These are phyloP conservation scores for Vireo altiloquus DNA, from an alignment of 2,113 vertebrate species.

Conservation along the genomic window DNA sequence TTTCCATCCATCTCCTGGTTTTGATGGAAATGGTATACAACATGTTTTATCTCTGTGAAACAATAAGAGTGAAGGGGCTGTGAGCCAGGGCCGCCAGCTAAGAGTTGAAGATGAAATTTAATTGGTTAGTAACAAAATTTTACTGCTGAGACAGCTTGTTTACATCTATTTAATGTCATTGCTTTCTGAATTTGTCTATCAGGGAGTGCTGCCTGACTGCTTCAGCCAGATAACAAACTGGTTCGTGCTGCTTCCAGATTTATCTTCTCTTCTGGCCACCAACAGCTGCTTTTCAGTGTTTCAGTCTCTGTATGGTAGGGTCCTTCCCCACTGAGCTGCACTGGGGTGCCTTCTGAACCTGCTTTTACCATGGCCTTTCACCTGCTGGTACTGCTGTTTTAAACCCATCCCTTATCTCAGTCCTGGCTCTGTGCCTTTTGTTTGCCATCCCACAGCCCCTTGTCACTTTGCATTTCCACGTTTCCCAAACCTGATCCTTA, in stretches of 20 bases:
- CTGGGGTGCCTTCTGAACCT: not conserved
- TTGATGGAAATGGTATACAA: conserved; percentile 48
- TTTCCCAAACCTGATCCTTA: not conserved
- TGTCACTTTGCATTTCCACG: not conserved
- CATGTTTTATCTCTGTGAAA: conserved; percentile 42
- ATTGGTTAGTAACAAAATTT: conserved; percentile 66
- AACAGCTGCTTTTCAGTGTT: conserved; percentile 10
- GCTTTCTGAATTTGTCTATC: conserved; percentile 56
- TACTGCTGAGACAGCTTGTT: conserved; percentile 68
- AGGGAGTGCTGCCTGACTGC: conserved; percentile 56
- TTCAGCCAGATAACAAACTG: conserved; percentile 47
- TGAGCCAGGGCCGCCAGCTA: conserved; percentile 50
- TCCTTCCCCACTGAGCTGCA: not conserved
- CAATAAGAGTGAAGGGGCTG: conserved; percentile 31
- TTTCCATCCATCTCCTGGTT: conserved; percentile 35
- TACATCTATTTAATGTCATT: conserved; percentile 65
- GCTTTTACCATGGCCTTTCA: not conserved
- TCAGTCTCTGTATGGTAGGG: not conserved
- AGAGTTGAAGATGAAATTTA: conserved; percentile 62
- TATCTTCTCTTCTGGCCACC: conserved; percentile 35
- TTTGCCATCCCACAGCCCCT: not conserved
- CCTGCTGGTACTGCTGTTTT: not conserved
- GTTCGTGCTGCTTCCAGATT: conserved; percentile 8
- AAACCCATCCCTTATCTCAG: not conserved
- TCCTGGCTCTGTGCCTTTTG: not conserved